Percentiles rank a stretch among this genome's conserved stretches.
Evolutionary conservation across 1,140 invertebrate species (phyloP).

Genomic region (Temnothorax curvispinosus): DNA sequence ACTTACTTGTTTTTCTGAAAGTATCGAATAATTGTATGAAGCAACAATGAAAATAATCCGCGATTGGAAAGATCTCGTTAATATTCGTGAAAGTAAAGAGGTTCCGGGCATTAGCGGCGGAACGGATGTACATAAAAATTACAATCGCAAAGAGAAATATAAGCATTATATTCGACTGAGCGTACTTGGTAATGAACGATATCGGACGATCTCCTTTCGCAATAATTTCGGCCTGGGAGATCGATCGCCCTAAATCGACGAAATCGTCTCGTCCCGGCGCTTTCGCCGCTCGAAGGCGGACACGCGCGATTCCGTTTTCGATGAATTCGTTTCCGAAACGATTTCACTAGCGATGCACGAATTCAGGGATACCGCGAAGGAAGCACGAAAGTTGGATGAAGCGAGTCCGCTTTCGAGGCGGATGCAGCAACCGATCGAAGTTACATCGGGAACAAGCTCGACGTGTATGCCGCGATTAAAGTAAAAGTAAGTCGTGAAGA

Average conservation of each 20-base stretch:
- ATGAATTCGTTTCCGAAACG: not conserved
- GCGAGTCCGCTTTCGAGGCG: not conserved
- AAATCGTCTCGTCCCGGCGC: conserved; percentile 11
- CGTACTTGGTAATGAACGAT: conserved; percentile 5
- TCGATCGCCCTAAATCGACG: conserved; percentile 46
- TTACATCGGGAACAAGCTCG: not conserved
- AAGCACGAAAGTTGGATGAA: not conserved
- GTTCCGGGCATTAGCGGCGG: not conserved
- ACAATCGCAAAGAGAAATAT: conserved; percentile 24
- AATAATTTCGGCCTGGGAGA: conserved; percentile 22
- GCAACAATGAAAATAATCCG: not conserved
- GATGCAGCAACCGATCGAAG: conserved; percentile 3
- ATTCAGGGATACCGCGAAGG: not conserved
- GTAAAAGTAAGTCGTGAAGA: not conserved
- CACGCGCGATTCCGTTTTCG: conserved; percentile 5
- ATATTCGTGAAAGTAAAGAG: conserved; percentile 45
- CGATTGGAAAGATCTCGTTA: conserved; percentile 19
- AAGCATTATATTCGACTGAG: not conserved
- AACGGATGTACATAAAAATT: conserved; percentile 36
- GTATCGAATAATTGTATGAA: not conserved
- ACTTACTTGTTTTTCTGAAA: not conserved
- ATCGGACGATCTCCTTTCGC: conserved; percentile 37
- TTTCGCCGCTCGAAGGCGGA: conserved; percentile 39
- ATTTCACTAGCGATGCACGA: conserved; percentile 11
- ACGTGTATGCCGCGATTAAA: not conserved